Conservation (phyloP, 2,888 invertebrate species). For the Lasioglossum morio region DNA sequence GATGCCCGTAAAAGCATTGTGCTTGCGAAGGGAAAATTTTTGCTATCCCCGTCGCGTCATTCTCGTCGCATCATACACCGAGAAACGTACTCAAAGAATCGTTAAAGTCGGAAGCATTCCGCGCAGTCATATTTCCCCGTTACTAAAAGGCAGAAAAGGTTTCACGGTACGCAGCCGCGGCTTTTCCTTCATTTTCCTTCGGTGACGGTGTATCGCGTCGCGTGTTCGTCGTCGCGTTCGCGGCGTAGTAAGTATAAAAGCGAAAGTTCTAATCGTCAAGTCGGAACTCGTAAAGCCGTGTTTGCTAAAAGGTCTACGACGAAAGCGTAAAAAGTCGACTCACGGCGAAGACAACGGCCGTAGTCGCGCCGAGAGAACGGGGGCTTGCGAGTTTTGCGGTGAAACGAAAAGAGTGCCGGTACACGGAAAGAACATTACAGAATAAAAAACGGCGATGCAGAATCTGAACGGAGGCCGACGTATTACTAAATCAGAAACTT, state of each 20-base stretch:
- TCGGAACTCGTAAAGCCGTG: neutral
- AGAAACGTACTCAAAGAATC: neutral
- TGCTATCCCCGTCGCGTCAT: neutral
- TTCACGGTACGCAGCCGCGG: neutral
- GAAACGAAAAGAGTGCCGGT: constrained; percentile 26
- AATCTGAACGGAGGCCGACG: constrained; percentile 27
- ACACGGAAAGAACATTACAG: constrained; percentile 44
- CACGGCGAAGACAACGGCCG: neutral
- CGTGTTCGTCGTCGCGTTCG: neutral
- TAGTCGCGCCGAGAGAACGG: neutral
- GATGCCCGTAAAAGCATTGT: neutral
- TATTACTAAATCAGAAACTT: constrained; percentile 44
- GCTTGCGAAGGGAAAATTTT: neutral
- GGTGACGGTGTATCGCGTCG: neutral
- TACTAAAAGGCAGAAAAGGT: neutral
- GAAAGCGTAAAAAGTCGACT: constrained; percentile 13
- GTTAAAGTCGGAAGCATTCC: constrained; percentile 8
- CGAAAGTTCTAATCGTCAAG: constrained; percentile 28
- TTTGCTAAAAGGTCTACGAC: constrained; percentile 3
- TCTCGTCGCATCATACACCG: neutral
- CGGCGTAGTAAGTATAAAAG: neutral
- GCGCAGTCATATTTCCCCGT: constrained; percentile 1
- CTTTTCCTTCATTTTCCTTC: neutral
- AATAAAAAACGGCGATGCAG: constrained; percentile 15
- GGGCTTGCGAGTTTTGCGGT: neutral